Evolutionary conservation across 2,113 vertebrate genomes (phyloP).

Genomic region (Puntigrus tetrazona): DNA sequence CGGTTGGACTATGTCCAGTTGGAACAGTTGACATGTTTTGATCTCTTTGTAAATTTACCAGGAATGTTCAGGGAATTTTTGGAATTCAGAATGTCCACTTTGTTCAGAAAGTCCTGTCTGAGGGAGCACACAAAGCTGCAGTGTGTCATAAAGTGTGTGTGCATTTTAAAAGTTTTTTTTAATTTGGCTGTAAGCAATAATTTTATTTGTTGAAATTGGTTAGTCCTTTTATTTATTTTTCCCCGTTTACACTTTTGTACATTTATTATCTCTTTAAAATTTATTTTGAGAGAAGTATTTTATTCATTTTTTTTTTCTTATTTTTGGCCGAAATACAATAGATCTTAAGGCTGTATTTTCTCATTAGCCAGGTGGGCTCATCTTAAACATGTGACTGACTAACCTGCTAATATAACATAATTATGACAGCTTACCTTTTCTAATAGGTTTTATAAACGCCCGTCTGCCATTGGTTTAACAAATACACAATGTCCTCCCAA

Average conservation of each 20-base stretch:
- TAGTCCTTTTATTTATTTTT: too few relatives aligned
- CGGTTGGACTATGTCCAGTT: background rate
- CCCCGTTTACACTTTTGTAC: too few relatives aligned
- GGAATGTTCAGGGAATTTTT: constrained; percentile 7
- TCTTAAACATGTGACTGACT: background rate
- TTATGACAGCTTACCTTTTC: background rate
- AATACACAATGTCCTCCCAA: background rate
- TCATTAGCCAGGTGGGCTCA: background rate
- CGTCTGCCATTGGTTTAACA: background rate
- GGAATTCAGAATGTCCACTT: background rate
- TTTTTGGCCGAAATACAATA: background rate
- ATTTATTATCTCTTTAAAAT: too few relatives aligned
- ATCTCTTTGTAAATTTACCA: background rate
- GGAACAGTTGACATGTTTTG: background rate
- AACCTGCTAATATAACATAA: background rate
- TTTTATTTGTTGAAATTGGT: background rate
- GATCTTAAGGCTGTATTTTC: background rate
- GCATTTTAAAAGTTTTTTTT: background rate
- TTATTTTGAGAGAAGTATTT: too few relatives aligned
- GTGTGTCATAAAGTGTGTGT: background rate
- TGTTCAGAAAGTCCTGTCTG: background rate
- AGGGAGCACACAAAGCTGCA: background rate
- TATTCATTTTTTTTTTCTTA: too few relatives aligned
- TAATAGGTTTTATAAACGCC: background rate
- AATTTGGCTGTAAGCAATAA: background rate